phyloP scores from a whole-genome alignment of 2,888 invertebrate genomes.

The Oscheius sp. region DNA sequence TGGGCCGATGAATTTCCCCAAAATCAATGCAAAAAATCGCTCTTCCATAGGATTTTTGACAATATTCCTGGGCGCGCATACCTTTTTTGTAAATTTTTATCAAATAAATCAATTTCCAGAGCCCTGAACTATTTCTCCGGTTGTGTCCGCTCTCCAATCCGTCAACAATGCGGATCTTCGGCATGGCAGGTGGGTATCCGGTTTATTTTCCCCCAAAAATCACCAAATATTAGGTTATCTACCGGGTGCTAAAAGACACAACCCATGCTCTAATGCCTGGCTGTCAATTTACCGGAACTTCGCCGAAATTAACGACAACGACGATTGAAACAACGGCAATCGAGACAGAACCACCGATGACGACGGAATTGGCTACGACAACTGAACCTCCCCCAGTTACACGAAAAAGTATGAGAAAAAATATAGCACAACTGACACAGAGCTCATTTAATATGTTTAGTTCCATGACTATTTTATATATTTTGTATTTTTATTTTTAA shows the following conservation, averaged over 20 bases:
- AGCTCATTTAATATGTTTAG: not conserved
- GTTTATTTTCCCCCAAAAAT: conserved; percentile 19
- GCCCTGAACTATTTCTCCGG: conserved; percentile 39
- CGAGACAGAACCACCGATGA: conserved; percentile 8
- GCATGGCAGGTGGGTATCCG: conserved; percentile 52
- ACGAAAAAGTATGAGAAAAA: conserved; percentile 36
- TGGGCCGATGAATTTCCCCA: too few species aligned
- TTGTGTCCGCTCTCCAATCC: conserved; percentile 36
- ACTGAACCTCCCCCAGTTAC: not conserved
- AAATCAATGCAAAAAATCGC: too few species aligned
- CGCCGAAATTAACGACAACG: conserved; percentile 33
- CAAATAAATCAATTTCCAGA: not conserved
- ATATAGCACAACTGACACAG: conserved; percentile 29
- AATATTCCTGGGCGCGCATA: too few species aligned
- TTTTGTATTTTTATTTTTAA: not conserved
- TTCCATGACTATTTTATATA: not conserved
- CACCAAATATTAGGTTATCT: conserved; percentile 58
- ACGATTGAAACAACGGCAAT: not conserved
- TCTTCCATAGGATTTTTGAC: too few species aligned
- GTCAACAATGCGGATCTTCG: conserved; percentile 39
- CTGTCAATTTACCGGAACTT: conserved; percentile 67
- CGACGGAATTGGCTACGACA: conserved; percentile 1
- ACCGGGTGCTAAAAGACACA: conserved; percentile 72
- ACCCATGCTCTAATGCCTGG: conserved; percentile 72
- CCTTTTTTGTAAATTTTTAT: too few species aligned